phyloP scores from a whole-genome alignment of 2,113 vertebrate species.

The Pygoscelis adeliae region DNA sequence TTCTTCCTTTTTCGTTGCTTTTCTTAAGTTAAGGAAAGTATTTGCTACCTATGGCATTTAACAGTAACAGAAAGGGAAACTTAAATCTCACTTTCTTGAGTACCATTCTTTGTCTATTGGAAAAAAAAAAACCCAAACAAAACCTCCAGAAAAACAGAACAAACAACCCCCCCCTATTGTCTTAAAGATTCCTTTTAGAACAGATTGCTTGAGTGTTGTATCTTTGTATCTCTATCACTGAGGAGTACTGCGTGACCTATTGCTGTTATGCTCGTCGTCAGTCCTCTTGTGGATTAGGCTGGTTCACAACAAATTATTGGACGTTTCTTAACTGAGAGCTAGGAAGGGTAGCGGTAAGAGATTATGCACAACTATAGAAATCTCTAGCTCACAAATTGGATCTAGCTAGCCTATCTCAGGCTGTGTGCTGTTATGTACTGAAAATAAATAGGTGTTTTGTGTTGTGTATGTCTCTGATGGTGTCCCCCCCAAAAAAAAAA shows the following conservation, averaged over 20 bases:
- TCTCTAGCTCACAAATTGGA: neutral
- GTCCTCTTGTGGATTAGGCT: neutral
- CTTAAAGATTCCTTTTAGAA: neutral
- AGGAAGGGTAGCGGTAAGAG: neutral
- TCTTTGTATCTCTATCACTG: neutral
- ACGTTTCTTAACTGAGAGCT: neutral
- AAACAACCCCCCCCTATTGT: accelerated
- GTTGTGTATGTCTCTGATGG: neutral
- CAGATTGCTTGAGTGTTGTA: neutral
- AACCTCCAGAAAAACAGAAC: neutral
- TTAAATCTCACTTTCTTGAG: neutral
- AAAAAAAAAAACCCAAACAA: neutral
- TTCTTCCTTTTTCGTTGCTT: neutral
- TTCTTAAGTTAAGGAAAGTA: neutral
- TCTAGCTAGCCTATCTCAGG: neutral
- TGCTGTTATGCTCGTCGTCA: neutral
- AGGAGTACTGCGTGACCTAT: neutral
- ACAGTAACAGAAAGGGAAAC: neutral
- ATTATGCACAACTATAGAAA: neutral
- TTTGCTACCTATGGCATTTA: neutral
- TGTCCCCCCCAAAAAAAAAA: neutral
- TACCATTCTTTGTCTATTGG: neutral
- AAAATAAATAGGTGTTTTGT: neutral
- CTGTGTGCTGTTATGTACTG: neutral
- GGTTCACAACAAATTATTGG: neutral